These are phyloP conservation scores for Actinopyga echinites DNA, from an alignment of 53 echinoderm and acorn worm species.

Conservation along the genomic window DNA sequence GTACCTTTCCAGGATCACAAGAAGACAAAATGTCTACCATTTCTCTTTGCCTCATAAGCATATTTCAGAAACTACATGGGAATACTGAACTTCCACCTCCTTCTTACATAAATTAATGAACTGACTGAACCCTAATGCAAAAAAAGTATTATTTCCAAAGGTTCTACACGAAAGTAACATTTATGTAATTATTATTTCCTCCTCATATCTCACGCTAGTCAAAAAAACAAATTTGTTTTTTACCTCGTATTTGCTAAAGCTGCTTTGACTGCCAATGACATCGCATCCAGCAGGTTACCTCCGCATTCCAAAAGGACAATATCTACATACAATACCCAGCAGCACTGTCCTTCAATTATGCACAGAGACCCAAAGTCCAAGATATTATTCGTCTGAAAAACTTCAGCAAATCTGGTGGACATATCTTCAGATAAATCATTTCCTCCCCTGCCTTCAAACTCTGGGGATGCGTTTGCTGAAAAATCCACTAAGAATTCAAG, in stretches of 20 bases:
- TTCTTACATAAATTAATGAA: too few species aligned
- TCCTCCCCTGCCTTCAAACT: constrained; percentile 95
- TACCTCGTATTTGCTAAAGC: constrained; percentile 95
- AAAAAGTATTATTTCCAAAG: too few species aligned
- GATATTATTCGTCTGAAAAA: constrained; percentile 67
- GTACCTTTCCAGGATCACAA: too few species aligned
- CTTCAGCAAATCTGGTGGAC: constrained; percentile 67
- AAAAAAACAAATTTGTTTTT: neutral
- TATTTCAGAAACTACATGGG: too few species aligned
- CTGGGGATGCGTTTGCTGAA: constrained; percentile 96
- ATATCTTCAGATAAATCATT: constrained; percentile 89
- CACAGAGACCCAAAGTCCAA: constrained; percentile 75
- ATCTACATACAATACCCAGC: constrained; percentile 94
- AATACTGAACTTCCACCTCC: too few species aligned
- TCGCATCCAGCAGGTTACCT: constrained; percentile 94
- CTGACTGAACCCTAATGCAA: too few species aligned
- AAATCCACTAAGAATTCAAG: constrained; percentile 99
- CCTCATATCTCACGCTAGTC: too few species aligned
- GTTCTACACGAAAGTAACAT: too few species aligned
- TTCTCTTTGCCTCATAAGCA: too few species aligned
- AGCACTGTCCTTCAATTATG: constrained; percentile 77
- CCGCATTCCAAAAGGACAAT: constrained; percentile 95
- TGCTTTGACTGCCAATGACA: constrained; percentile 87
- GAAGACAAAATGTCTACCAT: too few species aligned
- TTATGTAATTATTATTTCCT: neutral